A percentile compares a stretch with the other conserved stretches of the same genome.
phyloP scores from a whole-genome alignment of 1,140 invertebrate genomes.

The Helicoverpa armigera region DNA sequence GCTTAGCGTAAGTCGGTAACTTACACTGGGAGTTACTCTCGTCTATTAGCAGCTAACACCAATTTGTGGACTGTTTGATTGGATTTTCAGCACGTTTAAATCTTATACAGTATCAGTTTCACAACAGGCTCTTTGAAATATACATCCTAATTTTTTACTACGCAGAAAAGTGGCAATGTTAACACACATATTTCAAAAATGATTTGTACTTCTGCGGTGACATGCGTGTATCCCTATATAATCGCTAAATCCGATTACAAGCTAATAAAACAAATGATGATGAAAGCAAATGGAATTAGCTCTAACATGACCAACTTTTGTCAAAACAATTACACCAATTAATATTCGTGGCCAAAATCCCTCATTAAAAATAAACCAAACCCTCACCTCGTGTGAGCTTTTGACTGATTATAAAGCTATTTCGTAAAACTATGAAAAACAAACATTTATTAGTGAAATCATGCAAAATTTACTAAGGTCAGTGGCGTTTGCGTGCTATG shows the following conservation, averaged over 20 bases:
- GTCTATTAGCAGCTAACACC: background rate
- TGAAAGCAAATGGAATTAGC: too few relatives aligned
- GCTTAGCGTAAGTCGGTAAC: slow-evolving; percentile 22
- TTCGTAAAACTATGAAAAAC: background rate
- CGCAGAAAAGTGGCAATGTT: too few relatives aligned
- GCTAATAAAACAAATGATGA: slow-evolving; percentile 1
- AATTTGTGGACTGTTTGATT: background rate
- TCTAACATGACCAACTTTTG: slow-evolving; percentile 6
- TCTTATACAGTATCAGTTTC: background rate
- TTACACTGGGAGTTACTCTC: background rate
- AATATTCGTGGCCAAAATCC: slow-evolving; percentile 9
- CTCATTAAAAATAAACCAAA: slow-evolving; percentile 18
- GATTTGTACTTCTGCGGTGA: too few relatives aligned
- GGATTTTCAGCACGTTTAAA: background rate
- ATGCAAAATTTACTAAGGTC: slow-evolving; percentile 62
- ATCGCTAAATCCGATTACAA: background rate
- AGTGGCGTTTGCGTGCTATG: slow-evolving; percentile 65
- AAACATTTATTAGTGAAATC: slow-evolving; percentile 43
- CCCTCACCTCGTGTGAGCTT: slow-evolving; percentile 6
- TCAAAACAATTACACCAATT: slow-evolving; percentile 13
- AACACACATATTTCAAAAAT: too few relatives aligned
- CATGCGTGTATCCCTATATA: background rate
- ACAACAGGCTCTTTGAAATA: background rate
- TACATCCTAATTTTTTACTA: too few relatives aligned
- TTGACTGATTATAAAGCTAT: slow-evolving; percentile 5